Conservation (phyloP, 2,113 vertebrate genomes). For the Herpetotheres cachinnans region DNA sequence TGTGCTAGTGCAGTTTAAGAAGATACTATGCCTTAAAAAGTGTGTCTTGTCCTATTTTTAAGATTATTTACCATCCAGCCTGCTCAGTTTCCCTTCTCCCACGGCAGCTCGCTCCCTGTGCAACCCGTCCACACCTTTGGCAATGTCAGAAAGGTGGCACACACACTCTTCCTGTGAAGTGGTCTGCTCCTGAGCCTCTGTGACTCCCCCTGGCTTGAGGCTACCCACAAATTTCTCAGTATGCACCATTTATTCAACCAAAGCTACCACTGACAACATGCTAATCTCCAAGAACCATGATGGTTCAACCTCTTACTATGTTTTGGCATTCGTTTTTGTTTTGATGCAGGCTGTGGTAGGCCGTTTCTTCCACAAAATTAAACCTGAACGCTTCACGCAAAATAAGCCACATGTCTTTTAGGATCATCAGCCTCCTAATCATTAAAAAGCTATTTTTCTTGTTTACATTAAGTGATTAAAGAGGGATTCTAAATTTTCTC, state of each 20-base stretch:
- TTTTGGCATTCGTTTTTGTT: background rate
- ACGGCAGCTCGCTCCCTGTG: background rate
- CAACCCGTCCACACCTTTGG: background rate
- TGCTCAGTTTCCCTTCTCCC: background rate
- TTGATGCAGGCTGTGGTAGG: background rate
- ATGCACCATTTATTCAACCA: background rate
- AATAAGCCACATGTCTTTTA: background rate
- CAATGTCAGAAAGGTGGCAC: background rate
- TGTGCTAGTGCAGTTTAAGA: background rate
- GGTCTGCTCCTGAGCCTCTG: background rate
- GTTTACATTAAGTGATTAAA: background rate
- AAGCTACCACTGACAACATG: accelerated
- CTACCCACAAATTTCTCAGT: background rate
- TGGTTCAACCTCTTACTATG: background rate
- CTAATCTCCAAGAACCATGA: accelerated
- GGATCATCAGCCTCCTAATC: background rate
- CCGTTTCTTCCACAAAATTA: background rate
- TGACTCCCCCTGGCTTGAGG: accelerated
- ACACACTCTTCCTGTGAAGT: background rate
- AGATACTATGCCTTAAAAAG: background rate
- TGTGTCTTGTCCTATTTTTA: background rate
- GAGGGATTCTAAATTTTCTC: background rate
- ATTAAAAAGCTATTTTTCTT: background rate
- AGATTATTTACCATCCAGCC: background rate
- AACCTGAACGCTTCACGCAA: background rate